A percentile compares a stretch with the other conserved stretches of the same genome.
phyloP scores from a whole-genome alignment of 2,888 invertebrate genomes.

The Noctua pronuba region DNA sequence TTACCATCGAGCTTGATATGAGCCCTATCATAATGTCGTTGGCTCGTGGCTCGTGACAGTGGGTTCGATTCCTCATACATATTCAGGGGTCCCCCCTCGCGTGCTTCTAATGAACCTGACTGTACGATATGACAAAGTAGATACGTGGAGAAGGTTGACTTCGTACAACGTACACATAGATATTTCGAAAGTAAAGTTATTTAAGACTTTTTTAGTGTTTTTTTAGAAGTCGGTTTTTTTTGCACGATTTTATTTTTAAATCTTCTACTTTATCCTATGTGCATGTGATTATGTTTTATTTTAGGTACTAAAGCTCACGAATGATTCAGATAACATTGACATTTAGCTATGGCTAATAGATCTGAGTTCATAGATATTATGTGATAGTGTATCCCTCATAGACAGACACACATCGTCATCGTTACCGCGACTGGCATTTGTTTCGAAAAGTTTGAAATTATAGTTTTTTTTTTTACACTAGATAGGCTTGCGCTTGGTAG shows the following conservation, averaged over 20 bases:
- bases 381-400: not conserved
- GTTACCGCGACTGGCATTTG: not conserved
- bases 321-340: not conserved
- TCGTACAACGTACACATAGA: too few species aligned
- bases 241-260: too few species aligned
- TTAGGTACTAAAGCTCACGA: not conserved
- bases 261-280: not conserved
- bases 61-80: slow-evolving; percentile 82
- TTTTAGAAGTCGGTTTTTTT: too few species aligned
- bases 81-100: slow-evolving; percentile 75
- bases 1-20: slow-evolving; percentile 71
- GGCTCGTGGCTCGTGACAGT: slow-evolving; percentile 77
- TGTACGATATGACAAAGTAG: not conserved
- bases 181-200: too few species aligned
- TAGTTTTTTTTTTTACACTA: not conserved
- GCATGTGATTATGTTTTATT: not conserved
- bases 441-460: not conserved
- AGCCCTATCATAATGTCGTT: slow-evolving; percentile 74
- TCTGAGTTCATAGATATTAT: not conserved
- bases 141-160: not conserved
- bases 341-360: not conserved
- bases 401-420: not conserved
- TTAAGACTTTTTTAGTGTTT: too few species aligned
- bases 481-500: not conserved
- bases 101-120: slow-evolving; percentile 75